phyloP scores from a whole-genome alignment of 2,797 vertebrate species.

The Phataginus tetradactyla region DNA sequence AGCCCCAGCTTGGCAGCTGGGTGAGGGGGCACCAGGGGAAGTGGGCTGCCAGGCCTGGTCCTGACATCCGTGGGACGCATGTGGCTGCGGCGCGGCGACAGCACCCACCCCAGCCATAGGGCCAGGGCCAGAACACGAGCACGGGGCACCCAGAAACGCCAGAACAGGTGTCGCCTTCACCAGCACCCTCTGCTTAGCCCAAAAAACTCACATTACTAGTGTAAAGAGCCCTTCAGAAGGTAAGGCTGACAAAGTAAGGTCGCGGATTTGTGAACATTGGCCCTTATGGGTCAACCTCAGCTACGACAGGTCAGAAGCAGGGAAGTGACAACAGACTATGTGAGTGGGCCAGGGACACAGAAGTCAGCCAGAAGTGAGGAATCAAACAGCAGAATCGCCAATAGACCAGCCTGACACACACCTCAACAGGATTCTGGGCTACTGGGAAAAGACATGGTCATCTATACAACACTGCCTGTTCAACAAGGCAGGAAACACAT shows the following conservation, averaged over 20 bases:
- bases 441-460: accelerated
- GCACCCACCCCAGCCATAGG: neutral
- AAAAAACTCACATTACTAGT: neutral
- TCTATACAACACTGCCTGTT: accelerated
- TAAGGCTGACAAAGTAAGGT: neutral
- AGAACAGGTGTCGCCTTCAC: too few relatives aligned
- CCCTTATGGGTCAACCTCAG: neutral
- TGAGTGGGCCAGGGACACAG: neutral
- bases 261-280: neutral
- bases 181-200: neutral
- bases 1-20: neutral
- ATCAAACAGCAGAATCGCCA: neutral
- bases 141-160: neutral
- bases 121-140: accelerated
- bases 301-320: neutral
- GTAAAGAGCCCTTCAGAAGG: neutral
- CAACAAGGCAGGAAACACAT: neutral
- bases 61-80: accelerated
- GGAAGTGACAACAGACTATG: neutral
- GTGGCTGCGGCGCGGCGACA: accelerated
- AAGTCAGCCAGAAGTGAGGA: neutral
- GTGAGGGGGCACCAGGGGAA: neutral
- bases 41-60: too few relatives aligned
- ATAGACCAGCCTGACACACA: neutral
- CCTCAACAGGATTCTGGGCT: neutral